Evolutionary conservation across 2,888 invertebrate species (phyloP).

Genomic region (Agrochola circellaris): DNA sequence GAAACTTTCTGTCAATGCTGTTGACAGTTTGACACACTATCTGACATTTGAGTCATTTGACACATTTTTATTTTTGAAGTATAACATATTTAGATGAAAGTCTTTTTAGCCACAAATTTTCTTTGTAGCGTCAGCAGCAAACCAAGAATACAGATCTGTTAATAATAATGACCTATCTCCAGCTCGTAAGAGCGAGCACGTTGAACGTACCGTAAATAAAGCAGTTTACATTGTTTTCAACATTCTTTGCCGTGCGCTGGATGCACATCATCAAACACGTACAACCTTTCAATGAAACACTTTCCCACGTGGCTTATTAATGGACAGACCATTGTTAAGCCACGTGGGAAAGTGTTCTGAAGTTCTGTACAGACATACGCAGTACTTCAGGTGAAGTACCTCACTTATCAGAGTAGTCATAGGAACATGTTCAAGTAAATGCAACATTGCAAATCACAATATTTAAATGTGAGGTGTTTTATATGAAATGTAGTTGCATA

Average conservation of each 20-base stretch:
- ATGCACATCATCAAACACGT: slow-evolving; percentile 3
- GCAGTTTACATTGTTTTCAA: too few species aligned
- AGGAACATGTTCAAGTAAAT: not conserved
- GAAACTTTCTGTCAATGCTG: slow-evolving; percentile 10
- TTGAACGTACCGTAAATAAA: not conserved
- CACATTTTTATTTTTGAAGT: too few species aligned
- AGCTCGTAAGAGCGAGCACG: not conserved
- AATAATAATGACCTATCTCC: not conserved
- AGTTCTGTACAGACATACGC: too few species aligned
- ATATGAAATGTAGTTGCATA: too few species aligned
- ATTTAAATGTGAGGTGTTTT: not conserved
- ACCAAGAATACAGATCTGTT: not conserved
- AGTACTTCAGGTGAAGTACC: slow-evolving; percentile 11
- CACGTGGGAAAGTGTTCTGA: not conserved
- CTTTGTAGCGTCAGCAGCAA: not conserved
- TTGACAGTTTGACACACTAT: too few species aligned
- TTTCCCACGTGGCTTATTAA: slow-evolving; percentile 25
- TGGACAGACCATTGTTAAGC: too few species aligned
- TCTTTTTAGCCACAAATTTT: too few species aligned
- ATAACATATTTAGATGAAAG: too few species aligned
- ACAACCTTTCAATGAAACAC: not conserved
- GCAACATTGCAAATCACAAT: not conserved
- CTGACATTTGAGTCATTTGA: too few species aligned
- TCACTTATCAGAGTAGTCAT: not conserved
- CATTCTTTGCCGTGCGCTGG: too few species aligned